phyloP scores from a whole-genome alignment of 1,140 invertebrate genomes.

The Ceratitis capitata region DNA sequence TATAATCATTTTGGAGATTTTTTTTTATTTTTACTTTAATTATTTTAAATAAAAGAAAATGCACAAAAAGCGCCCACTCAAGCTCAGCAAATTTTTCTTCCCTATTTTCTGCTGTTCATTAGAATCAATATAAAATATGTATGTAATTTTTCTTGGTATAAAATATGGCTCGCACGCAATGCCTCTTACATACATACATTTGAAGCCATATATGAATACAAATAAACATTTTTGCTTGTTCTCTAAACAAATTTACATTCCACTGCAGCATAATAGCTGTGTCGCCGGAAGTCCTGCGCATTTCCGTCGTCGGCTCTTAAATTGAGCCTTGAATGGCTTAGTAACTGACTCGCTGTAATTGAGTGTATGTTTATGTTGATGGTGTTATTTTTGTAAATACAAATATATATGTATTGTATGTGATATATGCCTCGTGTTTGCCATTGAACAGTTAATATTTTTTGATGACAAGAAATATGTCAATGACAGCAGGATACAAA shows the following conservation, averaged over 20 bases:
- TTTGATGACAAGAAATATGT: slow-evolving; percentile 36
- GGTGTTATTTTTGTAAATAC: too few relatives aligned
- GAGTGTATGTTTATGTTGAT: neutral
- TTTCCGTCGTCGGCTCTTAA: neutral
- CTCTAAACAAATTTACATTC: neutral
- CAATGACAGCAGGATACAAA: slow-evolving; percentile 30
- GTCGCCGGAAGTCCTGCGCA: slow-evolving; percentile 27
- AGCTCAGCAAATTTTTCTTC: too few relatives aligned
- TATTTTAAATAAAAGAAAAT: too few relatives aligned
- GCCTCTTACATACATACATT: neutral
- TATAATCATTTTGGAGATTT: too few relatives aligned
- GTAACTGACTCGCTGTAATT: neutral
- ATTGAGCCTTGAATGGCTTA: too few relatives aligned
- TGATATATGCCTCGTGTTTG: neutral
- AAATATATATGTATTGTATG: too few relatives aligned
- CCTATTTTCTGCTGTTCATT: too few relatives aligned
- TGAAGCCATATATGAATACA: neutral
- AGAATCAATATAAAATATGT: neutral
- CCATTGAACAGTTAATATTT: slow-evolving; percentile 17
- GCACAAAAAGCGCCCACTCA: too few relatives aligned
- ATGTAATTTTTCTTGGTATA: neutral
- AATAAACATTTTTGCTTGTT: neutral
- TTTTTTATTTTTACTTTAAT: too few relatives aligned
- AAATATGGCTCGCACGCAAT: neutral
- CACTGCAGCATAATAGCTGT: neutral